Base-by-base conservation (phyloP, 2,888 invertebrate species). In the Callimorpha dominula region DNA sequence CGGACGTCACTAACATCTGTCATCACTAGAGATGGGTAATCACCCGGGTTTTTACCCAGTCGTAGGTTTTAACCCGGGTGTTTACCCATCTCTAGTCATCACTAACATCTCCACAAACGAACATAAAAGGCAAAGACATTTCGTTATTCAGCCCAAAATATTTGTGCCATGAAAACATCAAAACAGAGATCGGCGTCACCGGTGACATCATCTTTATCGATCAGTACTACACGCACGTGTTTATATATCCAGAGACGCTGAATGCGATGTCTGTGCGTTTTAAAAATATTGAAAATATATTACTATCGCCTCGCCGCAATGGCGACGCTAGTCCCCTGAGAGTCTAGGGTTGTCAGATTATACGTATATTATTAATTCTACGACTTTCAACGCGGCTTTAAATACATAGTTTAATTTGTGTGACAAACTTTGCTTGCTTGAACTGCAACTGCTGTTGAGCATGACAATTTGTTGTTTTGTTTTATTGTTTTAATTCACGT, bases 181-280 rank as follows among this genome's bases (percentile, higher is more conserved):
- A 64, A 57, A 14, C 71, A 74, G 17, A 76, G 14, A 15, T 65
- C 63, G 43, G 8, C 43, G 43, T 46, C 6, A 46, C 43, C 43
- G 72, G 68, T 83, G 78, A 80, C 78, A 76, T 83, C 83, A 83
- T 72, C 40, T n/a, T 50, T 81, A 79, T 83, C 73, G 78, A 81
- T 78, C 70, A 75, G 75, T 69, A 54, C 62, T 46, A 49, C 17
- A 62, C 65, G 69, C 78, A 74, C 75, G 79, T 80, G 79, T 71
- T 62, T 66, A 49, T 54, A 66, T 70, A 65, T 57, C 72, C 75
- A 54, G 43, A 71, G 68, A 65, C 52, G 40, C 73, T 67, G 62
- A 70, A 71, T 64, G 74, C 60, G 67, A 12, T 72, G 67, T 65
- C 66, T 72, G 73, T 74, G 69, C 68, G 70, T 67, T 79, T 77